Percentiles rank a stretch among this genome's conserved stretches.
phyloP scores from a whole-genome alignment of 2,113 vertebrate genomes.

The Sceloporus tristichus region DNA sequence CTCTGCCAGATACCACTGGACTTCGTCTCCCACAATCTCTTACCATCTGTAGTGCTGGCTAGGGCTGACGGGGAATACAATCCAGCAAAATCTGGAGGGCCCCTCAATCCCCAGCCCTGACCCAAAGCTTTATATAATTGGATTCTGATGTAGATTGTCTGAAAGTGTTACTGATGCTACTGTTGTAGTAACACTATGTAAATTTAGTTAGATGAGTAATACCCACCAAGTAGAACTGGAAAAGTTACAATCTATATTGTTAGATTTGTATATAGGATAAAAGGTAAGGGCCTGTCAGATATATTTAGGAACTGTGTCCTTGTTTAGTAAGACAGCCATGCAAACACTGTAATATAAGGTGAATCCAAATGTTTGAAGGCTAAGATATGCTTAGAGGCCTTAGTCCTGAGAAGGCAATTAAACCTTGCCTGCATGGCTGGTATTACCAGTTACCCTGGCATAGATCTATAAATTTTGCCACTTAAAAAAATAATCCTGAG shows the following conservation, averaged over 20 bases:
- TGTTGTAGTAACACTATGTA: background rate
- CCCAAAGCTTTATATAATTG: no score
- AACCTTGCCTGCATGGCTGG: background rate
- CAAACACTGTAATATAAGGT: background rate
- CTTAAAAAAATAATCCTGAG: no score
- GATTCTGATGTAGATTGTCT: background rate
- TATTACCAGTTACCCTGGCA: no score
- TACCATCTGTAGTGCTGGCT: no score
- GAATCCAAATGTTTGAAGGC: background rate
- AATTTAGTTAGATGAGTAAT: background rate
- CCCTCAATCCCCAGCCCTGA: background rate
- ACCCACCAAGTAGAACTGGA: background rate
- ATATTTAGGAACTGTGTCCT: background rate
- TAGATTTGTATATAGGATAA: background rate
- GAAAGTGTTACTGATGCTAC: background rate
- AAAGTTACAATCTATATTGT: background rate
- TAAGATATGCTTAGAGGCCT: background rate
- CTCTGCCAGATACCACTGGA: background rate
- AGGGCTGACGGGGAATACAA: no score
- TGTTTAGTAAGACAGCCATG: background rate
- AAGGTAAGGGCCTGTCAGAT: background rate
- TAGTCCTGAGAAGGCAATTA: background rate
- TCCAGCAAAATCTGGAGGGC: no score
- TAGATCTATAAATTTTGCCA: no score
- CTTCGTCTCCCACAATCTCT: no score